Base-by-base conservation (phyloP, 2,888 invertebrate species). In the Nemotelus nigrinus region DNA sequence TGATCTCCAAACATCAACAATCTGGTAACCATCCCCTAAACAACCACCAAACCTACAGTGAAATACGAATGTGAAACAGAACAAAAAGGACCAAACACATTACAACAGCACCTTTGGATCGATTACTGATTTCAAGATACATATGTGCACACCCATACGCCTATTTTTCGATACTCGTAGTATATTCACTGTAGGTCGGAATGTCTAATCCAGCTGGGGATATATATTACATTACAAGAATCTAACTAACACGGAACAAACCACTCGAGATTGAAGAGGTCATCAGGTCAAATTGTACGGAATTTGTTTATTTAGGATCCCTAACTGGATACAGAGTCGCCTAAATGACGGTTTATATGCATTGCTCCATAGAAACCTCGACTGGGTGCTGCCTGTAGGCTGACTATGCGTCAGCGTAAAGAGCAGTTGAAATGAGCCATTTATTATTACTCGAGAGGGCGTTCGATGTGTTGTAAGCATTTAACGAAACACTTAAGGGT, bases 261-360 rank as follows among this genome's bases (percentile, higher is more conserved):
- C 60, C 60, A 60, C 60, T 60, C 41, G 60, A 60, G 60, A 60
- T 60, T 60, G 39, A 60, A 60, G 60, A 60, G 60, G 60, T 60
- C 60, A 60, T 60, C 60, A 60, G 60, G 60, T 60, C 60, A 60
- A 60, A 60, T 60, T 60, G 60, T 7, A 41, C 7, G 60, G 60
- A 60, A 60, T 43, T 60, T 60, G 60, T 60, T 60, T 60, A 60
- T 60, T 60, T 60, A 60, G 60, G 60, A 60, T 60, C 60, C 25
- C 41, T 7, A 10, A 57, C 41, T 39, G 41, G 7, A 41, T n/a
- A 43, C 25, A 60, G 25, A 3, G 41, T 25, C 2, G 60, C 39
- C 25, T 7, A 60, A 60, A 60, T 60, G 25, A 60, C 60, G 60
- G 60, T 60, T 25, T 25, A 25, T 25, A 25, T 25, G 25, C 25